These are phyloP conservation scores for Drosophila nikananu DNA, from an alignment of 1,140 invertebrate genomes.

Conservation along the genomic window DNA sequence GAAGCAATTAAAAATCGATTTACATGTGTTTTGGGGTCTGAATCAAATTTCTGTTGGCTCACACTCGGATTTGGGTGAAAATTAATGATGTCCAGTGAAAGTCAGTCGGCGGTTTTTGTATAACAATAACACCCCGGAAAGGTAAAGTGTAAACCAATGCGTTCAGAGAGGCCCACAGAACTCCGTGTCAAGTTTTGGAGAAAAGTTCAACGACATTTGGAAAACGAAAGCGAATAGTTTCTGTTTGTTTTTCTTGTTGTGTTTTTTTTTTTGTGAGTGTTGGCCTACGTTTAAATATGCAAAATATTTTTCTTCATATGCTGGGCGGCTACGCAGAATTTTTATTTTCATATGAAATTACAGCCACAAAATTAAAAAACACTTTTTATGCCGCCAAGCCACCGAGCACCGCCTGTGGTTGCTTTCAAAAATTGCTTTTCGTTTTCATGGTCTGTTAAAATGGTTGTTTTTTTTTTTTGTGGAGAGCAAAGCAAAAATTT, in stretches of 20 bases:
- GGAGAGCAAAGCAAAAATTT: constrained; percentile 21
- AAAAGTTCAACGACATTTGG: constrained; percentile 62
- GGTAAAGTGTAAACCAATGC: constrained; percentile 57
- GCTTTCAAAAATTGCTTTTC: constrained; percentile 50
- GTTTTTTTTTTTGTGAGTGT: neutral
- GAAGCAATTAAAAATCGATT: constrained; percentile 79
- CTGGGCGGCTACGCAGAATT: constrained; percentile 45
- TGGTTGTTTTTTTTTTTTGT: constrained; percentile 1
- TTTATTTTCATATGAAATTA: constrained; percentile 53
- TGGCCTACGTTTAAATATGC: constrained; percentile 43
- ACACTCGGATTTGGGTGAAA: constrained; percentile 58
- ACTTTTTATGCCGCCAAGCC: constrained; percentile 29
- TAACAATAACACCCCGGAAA: constrained; percentile 38
- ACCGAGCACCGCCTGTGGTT: constrained; percentile 6
- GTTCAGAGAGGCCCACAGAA: constrained; percentile 28
- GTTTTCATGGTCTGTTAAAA: constrained; percentile 48
- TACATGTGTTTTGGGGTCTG: constrained; percentile 39
- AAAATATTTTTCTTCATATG: constrained; percentile 44
- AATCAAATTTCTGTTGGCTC: constrained; percentile 46
- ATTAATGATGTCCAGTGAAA: constrained; percentile 79
- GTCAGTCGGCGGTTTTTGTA: constrained; percentile 53
- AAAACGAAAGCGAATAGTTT: constrained; percentile 74
- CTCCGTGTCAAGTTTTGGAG: constrained; percentile 60
- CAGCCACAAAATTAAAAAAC: constrained; percentile 29
- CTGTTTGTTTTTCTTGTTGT: constrained; percentile 27